Conservation (phyloP, 1,140 invertebrate species). For the Eupeodes corollae region DNA sequence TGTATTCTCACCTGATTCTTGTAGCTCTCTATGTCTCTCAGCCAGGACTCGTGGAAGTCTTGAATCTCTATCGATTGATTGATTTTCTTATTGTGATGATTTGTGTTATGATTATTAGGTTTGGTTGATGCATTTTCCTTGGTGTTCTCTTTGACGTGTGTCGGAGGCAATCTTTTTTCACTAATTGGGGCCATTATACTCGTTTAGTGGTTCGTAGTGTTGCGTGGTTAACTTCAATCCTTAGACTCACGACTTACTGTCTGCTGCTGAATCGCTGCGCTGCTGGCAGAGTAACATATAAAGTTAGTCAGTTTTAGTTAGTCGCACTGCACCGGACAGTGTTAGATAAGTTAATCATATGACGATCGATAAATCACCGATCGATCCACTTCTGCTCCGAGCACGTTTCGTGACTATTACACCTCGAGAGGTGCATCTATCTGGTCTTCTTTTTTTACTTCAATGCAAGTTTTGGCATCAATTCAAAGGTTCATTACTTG, state of each 20-base stretch:
- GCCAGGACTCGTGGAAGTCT: conserved; percentile 34
- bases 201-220: no score
- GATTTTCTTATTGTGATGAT: conserved; percentile 1
- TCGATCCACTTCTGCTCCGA: no score
- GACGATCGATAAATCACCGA: no score
- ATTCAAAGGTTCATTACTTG: no score
- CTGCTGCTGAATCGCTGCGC: conserved; percentile 6
- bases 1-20: conserved; percentile 25
- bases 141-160: conserved; percentile 7
- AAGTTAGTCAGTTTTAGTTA: neutral
- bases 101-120: conserved; percentile 6
- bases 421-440: no score
- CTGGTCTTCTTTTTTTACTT: no score
- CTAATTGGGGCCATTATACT: conserved; percentile 30
- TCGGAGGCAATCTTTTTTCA: conserved; percentile 23
- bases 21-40: conserved; percentile 31
- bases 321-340: no score
- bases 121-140: neutral
- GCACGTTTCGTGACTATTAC: no score
- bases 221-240: no score
- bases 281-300: conserved; percentile 1
- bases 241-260: neutral
- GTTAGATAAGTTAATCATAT: no score
- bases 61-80: conserved; percentile 29
- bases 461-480: no score